phyloP scores from a whole-genome alignment of 2,888 invertebrate species.

The Andrena bicolor region DNA sequence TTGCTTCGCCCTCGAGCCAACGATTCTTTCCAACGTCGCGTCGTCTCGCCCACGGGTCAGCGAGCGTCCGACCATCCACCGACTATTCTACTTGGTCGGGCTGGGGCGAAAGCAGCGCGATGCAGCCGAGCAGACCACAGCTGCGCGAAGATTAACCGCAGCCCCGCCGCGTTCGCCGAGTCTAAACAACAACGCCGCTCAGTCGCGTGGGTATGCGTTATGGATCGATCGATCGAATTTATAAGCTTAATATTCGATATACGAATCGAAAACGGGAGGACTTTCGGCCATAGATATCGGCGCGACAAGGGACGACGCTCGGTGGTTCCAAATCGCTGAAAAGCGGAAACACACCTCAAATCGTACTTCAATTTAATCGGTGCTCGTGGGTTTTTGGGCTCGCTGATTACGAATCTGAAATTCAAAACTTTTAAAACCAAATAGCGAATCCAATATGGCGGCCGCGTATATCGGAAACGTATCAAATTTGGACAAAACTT shows the following conservation, averaged over 20 bases:
- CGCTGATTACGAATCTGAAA: too few species aligned
- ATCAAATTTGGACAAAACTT: too few species aligned
- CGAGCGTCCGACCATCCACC: background rate
- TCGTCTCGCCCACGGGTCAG: background rate
- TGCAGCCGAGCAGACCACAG: background rate
- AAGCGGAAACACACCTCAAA: too few species aligned
- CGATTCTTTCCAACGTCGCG: background rate
- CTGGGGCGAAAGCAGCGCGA: background rate
- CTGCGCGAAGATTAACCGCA: conserved; percentile 33
- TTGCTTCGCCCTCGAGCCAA: background rate
- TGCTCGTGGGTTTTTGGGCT: too few species aligned
- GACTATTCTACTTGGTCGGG: background rate
- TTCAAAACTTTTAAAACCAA: too few species aligned
- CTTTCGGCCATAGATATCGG: conserved; percentile 51
- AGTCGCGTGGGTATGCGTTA: background rate
- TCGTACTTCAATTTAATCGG: too few species aligned
- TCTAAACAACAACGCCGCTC: conserved; percentile 5
- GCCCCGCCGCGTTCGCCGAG: background rate
- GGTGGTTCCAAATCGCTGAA: too few species aligned
- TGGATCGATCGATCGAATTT: conserved; percentile 20
- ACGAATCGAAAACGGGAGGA: background rate
- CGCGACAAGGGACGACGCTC: conserved; percentile 38
- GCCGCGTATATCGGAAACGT: too few species aligned
- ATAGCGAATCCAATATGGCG: too few species aligned
- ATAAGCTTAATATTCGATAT: conserved; percentile 40